phyloP scores from a whole-genome alignment of 2,888 invertebrate genomes.

The Lasioglossum oenotherae region DNA sequence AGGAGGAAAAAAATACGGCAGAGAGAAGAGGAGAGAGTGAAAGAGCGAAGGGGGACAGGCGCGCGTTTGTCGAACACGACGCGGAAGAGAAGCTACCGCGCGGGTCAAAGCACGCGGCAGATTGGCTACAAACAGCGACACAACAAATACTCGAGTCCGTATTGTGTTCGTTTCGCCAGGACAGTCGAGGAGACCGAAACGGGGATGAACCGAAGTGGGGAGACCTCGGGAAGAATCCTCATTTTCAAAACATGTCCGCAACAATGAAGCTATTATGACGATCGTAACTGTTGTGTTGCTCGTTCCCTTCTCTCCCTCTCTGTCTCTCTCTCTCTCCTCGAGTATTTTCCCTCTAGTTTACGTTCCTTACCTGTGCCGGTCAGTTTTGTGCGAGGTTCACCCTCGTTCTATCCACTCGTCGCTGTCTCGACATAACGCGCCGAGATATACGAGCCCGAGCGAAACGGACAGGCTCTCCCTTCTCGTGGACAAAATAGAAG shows the following conservation, averaged over 20 bases:
- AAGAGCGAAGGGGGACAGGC: constrained; percentile 37
- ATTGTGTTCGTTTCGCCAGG: constrained; percentile 63
- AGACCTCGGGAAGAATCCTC: constrained; percentile 68
- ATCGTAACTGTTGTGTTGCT: constrained; percentile 75
- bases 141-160: constrained; percentile 81
- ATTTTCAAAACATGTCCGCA: constrained; percentile 84
- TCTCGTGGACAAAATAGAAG: constrained; percentile 70
- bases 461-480: constrained; percentile 11
- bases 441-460: constrained; percentile 28
- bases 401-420: constrained; percentile 79
- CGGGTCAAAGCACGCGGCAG: constrained; percentile 78
- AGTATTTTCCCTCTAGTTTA: constrained; percentile 12
- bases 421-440: constrained; percentile 78
- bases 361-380: constrained; percentile 76
- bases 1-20: constrained; percentile 3
- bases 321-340: constrained; percentile 20
- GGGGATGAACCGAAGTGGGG: background rate
- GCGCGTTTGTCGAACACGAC: constrained; percentile 27
- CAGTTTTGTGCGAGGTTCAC: constrained; percentile 76
- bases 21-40: constrained; percentile 29
- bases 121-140: constrained; percentile 80
- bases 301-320: constrained; percentile 50
- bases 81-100: constrained; percentile 52
- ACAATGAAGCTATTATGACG: constrained; percentile 83
- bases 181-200: constrained; percentile 48